A percentile compares a stretch with the other conserved stretches of the same genome.
phyloP scores from a whole-genome alignment of 2,113 vertebrate genomes.

The Meleagris gallopavo region DNA sequence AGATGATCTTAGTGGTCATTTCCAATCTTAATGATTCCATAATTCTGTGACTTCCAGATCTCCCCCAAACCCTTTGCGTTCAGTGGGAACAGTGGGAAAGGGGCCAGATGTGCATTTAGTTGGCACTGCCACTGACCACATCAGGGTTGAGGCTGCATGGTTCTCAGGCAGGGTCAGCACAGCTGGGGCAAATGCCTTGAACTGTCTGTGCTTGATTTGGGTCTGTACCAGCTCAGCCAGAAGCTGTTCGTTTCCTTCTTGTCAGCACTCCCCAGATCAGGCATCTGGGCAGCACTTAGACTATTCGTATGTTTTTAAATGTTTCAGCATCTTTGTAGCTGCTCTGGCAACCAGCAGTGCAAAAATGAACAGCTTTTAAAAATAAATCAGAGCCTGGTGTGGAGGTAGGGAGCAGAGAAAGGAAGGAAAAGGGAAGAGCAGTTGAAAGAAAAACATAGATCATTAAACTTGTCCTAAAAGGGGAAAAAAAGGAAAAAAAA shows the following conservation, averaged over 20 bases:
- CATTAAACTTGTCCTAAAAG: constrained; percentile 9
- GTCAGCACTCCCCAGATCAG: background rate
- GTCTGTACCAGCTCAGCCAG: background rate
- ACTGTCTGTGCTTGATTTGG: constrained; percentile 1
- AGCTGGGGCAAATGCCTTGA: background rate
- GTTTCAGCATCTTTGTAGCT: constrained; percentile 25
- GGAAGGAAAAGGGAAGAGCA: constrained; percentile 42
- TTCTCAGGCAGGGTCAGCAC: background rate
- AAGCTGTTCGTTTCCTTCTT: background rate
- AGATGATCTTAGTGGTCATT: no score
- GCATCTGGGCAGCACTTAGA: background rate
- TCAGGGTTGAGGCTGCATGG: background rate
- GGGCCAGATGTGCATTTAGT: background rate
- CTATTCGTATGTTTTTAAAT: background rate
- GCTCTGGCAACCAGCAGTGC: constrained; percentile 9
- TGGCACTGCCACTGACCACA: fast-evolving
- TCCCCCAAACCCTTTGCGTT: background rate
- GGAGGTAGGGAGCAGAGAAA: background rate
- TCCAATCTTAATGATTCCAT: no score
- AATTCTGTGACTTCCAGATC: background rate
- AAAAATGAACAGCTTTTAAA: background rate
- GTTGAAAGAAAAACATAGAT: constrained; percentile 25
- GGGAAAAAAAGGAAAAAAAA: background rate
- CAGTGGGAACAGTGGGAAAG: background rate
- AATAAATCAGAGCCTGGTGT: background rate